Conservation (phyloP, 1,140 invertebrate genomes). For the Steinernema khuongi region DNA sequence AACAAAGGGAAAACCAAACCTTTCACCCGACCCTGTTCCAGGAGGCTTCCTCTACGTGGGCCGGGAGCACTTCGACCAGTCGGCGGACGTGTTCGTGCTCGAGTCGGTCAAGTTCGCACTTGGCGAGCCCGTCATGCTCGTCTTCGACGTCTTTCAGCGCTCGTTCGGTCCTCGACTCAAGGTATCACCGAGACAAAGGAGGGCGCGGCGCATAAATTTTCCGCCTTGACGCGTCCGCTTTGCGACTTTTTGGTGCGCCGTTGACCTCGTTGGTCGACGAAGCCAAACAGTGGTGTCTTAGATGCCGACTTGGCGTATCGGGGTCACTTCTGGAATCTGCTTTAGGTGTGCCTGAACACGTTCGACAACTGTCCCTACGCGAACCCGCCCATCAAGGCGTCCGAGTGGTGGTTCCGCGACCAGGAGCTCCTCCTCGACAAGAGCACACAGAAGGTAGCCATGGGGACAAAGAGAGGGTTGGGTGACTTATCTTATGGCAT, state of each 20-base stretch:
- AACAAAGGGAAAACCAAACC: no score
- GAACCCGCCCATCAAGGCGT: conserved; percentile 36
- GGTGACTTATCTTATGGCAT: no score
- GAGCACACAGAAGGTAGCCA: conserved; percentile 33
- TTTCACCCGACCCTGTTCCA: conserved; percentile 26
- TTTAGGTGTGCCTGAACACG: conserved; percentile 42
- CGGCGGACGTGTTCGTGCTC: conserved; percentile 41
- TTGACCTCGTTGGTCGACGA: background rate
- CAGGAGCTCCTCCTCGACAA: conserved; percentile 33
- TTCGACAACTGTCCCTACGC: conserved; percentile 47
- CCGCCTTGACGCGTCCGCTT: background rate
- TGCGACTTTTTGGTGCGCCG: conserved; percentile 9
- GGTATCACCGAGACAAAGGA: conserved; percentile 20
- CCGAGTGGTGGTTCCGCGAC: conserved; percentile 39
- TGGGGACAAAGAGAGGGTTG: background rate
- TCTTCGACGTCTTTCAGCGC: conserved; percentile 47
- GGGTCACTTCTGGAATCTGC: background rate
- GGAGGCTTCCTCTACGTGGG: conserved; percentile 46
- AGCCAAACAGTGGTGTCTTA: background rate
- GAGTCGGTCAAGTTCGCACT: conserved; percentile 34
- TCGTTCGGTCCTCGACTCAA: conserved; percentile 45
- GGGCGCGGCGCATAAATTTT: conserved; percentile 2
- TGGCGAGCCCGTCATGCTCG: conserved; percentile 29
- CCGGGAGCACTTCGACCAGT: conserved; percentile 34
- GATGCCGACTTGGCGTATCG: background rate